Percentiles rank a stretch among this genome's conserved stretches.
Evolutionary conservation across 2,888 invertebrate genomes (phyloP).

Genomic region (Mythimna pallens): DNA sequence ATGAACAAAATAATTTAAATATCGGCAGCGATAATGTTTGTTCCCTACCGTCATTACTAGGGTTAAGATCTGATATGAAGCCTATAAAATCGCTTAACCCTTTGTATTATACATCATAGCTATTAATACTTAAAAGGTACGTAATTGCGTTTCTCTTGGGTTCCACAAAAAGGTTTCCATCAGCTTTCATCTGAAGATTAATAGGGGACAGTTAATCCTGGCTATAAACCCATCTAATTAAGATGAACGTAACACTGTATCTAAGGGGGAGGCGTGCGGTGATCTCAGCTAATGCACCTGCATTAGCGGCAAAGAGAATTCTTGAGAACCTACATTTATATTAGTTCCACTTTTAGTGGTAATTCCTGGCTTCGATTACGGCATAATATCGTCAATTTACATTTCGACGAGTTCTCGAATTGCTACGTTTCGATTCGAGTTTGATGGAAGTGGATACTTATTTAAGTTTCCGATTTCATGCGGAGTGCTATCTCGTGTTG

Average conservation of each 20-base stretch:
- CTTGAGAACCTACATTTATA: conserved; percentile 64
- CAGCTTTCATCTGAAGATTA: conserved; percentile 72
- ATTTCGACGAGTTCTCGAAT: conserved; percentile 64
- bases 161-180: conserved; percentile 66
- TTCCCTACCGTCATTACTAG: conserved; percentile 57
- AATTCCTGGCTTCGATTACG: conserved; percentile 68
- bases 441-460: conserved; percentile 53
- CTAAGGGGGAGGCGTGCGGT: conserved; percentile 56
- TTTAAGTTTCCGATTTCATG: conserved; percentile 56
- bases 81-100: conserved; percentile 72
- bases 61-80: conserved; percentile 69
- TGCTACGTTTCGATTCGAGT: conserved; percentile 63
- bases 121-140: conserved; percentile 79
- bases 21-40: conserved; percentile 30
- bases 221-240: conserved; percentile 72
- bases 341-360: conserved; percentile 59
- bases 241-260: conserved; percentile 64
- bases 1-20: conserved; percentile 52
- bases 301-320: conserved; percentile 77
- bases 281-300: conserved; percentile 73
- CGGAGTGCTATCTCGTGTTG: conserved; percentile 57
- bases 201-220: conserved; percentile 73
- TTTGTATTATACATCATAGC: conserved; percentile 71
- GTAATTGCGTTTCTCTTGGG: conserved; percentile 75
- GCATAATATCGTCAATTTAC: conserved; percentile 68